These are phyloP conservation scores for Myrmophylax atrothorax DNA, from an alignment of 2,113 vertebrate species.

Conservation along the genomic window DNA sequence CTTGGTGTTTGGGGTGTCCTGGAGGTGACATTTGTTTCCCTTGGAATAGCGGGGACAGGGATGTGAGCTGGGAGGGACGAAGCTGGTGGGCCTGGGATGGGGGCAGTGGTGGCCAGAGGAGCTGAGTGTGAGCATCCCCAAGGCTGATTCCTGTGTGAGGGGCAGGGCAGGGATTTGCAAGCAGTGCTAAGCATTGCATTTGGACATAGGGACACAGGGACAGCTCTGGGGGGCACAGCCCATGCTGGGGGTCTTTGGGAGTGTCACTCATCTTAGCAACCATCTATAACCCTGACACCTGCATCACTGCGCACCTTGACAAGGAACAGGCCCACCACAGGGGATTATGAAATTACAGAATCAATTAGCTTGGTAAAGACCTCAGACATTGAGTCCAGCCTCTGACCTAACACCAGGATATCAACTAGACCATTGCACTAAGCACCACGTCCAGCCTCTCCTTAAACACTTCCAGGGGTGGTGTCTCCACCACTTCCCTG, in stretches of 20 bases:
- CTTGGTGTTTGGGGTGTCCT: background rate
- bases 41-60: background rate
- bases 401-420: accelerated
- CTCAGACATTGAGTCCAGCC: too few species aligned
- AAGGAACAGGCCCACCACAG: too few species aligned
- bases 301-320: too few species aligned
- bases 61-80: background rate
- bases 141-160: background rate
- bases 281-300: background rate
- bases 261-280: accelerated
- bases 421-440: background rate
- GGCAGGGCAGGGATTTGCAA: background rate
- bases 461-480: background rate
- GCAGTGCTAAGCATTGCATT: accelerated
- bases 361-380: background rate
- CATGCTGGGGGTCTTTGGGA: background rate
- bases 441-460: background rate
- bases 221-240: too few species aligned
- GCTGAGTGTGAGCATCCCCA: background rate
- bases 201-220: too few species aligned
- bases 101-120: accelerated
- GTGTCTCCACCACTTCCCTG: background rate
- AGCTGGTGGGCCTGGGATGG: background rate
- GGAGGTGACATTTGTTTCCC: background rate
- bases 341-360: background rate